Evolutionary conservation across 2,113 vertebrate genomes (phyloP).

Genomic region (Ranitomeya variabilis): DNA sequence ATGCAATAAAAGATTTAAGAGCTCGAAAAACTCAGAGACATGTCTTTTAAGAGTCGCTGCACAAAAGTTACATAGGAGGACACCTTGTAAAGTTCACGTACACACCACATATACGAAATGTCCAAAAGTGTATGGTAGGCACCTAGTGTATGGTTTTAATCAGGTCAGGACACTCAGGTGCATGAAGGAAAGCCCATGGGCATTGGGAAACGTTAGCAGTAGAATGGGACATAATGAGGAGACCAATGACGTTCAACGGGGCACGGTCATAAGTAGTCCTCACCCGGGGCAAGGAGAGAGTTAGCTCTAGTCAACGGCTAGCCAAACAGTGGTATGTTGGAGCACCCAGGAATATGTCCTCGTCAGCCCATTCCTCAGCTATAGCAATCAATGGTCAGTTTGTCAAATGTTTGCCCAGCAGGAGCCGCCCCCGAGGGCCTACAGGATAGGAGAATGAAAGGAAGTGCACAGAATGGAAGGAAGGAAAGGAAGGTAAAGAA

Average conservation of each 20-base stretch:
- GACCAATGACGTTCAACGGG: not conserved
- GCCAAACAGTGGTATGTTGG: not conserved
- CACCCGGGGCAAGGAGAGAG: not conserved
- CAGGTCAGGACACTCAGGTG: not conserved
- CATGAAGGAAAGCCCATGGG: not conserved
- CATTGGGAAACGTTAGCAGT: not conserved
- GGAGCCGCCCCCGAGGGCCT: too few relatives aligned
- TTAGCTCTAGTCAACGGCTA: not conserved
- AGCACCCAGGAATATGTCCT: not conserved
- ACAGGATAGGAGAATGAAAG: too few relatives aligned
- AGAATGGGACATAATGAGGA: not conserved
- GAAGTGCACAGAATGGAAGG: too few relatives aligned
- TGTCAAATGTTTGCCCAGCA: too few relatives aligned
- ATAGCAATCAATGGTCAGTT: too few relatives aligned
- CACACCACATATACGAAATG: too few relatives aligned
- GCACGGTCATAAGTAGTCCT: not conserved
- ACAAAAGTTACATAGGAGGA: not conserved
- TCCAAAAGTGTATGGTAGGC: not conserved
- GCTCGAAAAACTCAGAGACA: not conserved
- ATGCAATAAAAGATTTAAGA: slow-evolving; percentile 29
- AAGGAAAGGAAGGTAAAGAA: too few relatives aligned
- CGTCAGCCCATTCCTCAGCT: too few relatives aligned
- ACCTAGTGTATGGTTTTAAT: not conserved
- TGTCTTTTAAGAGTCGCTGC: not conserved
- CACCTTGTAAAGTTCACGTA: slow-evolving; percentile 4